Percentiles rank a stretch among this genome's conserved stretches.
Conservation (phyloP, 2,888 invertebrate species). For the Argyra leucocephala region DNA sequence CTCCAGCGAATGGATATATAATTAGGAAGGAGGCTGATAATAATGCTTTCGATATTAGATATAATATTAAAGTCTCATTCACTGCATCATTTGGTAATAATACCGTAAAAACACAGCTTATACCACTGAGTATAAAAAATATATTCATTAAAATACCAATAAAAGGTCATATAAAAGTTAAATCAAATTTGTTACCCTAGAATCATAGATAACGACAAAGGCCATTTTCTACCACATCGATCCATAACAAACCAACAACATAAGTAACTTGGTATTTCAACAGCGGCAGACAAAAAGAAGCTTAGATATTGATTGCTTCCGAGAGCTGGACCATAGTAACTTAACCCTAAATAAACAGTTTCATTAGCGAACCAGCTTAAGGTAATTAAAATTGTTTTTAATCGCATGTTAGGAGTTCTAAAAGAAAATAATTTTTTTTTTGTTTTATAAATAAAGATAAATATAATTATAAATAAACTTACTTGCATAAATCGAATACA, state of each 20-base stretch:
- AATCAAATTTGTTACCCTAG: conserved; percentile 55
- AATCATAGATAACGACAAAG: conserved; percentile 75
- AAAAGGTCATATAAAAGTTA: conserved; percentile 7
- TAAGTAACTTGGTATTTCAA: conserved; percentile 82
- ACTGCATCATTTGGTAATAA: conserved; percentile 70
- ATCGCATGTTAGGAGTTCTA: conserved; percentile 76
- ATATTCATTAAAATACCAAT: neutral
- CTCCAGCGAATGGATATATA: conserved; percentile 86
- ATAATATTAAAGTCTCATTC: conserved; percentile 62
- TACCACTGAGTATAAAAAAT: conserved; percentile 52
- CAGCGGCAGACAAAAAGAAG: conserved; percentile 75
- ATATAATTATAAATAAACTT: conserved; percentile 9
- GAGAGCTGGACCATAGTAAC: conserved; percentile 81
- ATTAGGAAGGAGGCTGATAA: conserved; percentile 85
- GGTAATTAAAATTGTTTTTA: conserved; percentile 77
- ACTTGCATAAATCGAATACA: conserved; percentile 39
- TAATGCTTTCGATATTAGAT: conserved; percentile 74
- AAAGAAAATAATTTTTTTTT: conserved; percentile 9
- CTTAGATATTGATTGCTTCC: conserved; percentile 82
- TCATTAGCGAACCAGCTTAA: conserved; percentile 88
- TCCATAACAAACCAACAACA: conserved; percentile 85
- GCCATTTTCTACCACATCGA: conserved; percentile 78
- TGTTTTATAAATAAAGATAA: neutral
- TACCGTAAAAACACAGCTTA: conserved; percentile 76
- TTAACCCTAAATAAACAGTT: conserved; percentile 83